Evolutionary conservation across 2,888 invertebrate species (phyloP).

Genomic region (Drosophila putrida): DNA sequence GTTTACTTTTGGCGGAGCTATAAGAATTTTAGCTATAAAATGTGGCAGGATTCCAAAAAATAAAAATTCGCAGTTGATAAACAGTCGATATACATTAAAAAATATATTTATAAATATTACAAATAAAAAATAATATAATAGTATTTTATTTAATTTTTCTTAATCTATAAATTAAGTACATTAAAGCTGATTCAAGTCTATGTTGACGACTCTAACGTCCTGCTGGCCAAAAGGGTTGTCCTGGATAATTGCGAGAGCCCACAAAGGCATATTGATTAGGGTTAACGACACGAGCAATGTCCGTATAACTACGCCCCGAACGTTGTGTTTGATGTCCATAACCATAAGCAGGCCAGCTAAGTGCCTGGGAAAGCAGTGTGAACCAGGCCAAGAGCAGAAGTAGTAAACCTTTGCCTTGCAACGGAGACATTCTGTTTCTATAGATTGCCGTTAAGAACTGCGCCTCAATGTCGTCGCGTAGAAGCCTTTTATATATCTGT

Average conservation of each 20-base stretch:
- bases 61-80: too few relatives aligned
- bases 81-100: too few relatives aligned
- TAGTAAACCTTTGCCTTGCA: constrained; percentile 31
- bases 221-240: constrained; percentile 87
- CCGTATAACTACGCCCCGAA: constrained; percentile 88
- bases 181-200: constrained; percentile 5
- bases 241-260: constrained; percentile 85
- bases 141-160: neutral
- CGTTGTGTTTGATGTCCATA: constrained; percentile 36
- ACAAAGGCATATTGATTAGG: constrained; percentile 87
- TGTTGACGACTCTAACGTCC: constrained; percentile 39
- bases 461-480: constrained; percentile 22
- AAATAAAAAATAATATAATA: neutral
- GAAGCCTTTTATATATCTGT: constrained; percentile 61
- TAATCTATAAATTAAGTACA: neutral
- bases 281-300: constrained; percentile 90
- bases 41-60: too few relatives aligned
- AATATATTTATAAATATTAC: neutral
- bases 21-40: too few relatives aligned
- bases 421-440: constrained; percentile 46
- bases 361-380: constrained; percentile 25
- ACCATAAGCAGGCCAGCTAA: constrained; percentile 25
- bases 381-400: constrained; percentile 38
- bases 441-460: constrained; percentile 52
- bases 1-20: too few relatives aligned